These are phyloP conservation scores for Emydocephalus ijimae DNA, from an alignment of 2,113 vertebrate genomes.

Conservation along the genomic window DNA sequence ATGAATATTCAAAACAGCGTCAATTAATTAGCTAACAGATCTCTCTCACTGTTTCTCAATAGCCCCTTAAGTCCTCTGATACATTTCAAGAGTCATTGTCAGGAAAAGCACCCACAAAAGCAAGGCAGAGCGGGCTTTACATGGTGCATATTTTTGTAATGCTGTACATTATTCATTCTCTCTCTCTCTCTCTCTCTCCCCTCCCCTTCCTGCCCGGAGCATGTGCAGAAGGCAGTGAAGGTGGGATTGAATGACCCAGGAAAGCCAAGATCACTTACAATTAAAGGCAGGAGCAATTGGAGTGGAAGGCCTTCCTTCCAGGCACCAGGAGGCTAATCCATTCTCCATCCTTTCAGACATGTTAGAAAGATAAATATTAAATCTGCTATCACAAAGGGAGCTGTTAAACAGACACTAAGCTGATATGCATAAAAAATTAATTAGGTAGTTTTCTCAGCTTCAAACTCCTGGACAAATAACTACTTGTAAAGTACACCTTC, in stretches of 20 bases:
- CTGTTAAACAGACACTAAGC: conserved; percentile 99
- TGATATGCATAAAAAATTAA: conserved; percentile 99
- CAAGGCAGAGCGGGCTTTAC: conserved; percentile 66
- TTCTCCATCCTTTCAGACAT: conserved; percentile 86
- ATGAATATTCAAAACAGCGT: conserved; percentile 99
- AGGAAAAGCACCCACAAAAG: conserved; percentile 47
- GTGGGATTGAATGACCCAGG: conserved; percentile 26
- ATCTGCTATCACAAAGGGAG: conserved; percentile 99
- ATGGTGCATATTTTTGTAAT: conserved; percentile 72
- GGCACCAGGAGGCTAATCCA: conserved; percentile 83
- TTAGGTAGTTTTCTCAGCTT: conserved; percentile 95
- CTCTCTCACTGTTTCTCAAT: conserved; percentile 79
- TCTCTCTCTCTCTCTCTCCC: neutral
- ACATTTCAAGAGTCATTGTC: conserved; percentile 85
- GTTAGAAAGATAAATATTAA: conserved; percentile 99
- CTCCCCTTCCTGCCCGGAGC: neutral
- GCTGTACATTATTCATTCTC: conserved; percentile 70
- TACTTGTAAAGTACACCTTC: conserved; percentile 99
- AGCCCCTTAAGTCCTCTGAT: conserved; percentile 82
- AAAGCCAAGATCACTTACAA: conserved; percentile 65
- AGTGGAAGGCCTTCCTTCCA: conserved; percentile 71
- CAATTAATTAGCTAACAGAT: conserved; percentile 97
- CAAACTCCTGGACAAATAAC: conserved; percentile 99
- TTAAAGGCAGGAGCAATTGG: conserved; percentile 64
- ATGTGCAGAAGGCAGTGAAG: conserved; percentile 45